Evolutionary conservation across 64 coral and sea anemone genomes (phyloP).

Genomic region (Catalaphyllia jardinei): DNA sequence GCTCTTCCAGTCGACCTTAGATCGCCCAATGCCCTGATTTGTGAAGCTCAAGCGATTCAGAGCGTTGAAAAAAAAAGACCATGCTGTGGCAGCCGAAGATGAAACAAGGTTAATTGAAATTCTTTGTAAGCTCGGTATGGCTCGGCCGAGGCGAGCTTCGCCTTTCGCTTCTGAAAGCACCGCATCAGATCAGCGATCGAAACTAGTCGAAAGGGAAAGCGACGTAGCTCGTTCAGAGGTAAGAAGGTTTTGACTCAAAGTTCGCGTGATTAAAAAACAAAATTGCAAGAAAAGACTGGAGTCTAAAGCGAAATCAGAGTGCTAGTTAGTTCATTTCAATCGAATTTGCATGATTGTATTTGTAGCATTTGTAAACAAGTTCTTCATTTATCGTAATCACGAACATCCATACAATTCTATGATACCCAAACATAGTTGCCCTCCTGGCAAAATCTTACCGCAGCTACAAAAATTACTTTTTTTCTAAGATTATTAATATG

Average conservation of each 20-base stretch:
- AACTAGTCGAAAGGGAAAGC: neutral
- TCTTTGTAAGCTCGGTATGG: neutral
- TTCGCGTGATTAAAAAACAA: neutral
- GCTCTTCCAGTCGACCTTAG: neutral
- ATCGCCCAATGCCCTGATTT: neutral
- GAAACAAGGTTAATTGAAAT: neutral
- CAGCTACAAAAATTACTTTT: neutral
- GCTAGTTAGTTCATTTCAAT: slow-evolving; percentile 16
- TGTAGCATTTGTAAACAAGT: slow-evolving; percentile 22
- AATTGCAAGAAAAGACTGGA: neutral
- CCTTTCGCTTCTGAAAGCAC: neutral
- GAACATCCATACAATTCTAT: neutral
- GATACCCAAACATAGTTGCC: neutral
- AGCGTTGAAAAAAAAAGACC: neutral
- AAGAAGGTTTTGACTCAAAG: neutral
- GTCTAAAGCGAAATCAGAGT: neutral
- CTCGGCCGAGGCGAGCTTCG: neutral
- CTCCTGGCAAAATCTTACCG: neutral
- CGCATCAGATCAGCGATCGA: neutral
- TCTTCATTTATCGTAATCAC: neutral
- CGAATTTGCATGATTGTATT: slow-evolving; percentile 1
- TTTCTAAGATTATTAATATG: neutral
- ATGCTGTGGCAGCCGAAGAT: neutral
- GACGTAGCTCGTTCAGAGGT: neutral
- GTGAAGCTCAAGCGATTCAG: neutral